Base-by-base conservation (phyloP, 1,140 invertebrate species). In the Eubasilissa regina region DNA sequence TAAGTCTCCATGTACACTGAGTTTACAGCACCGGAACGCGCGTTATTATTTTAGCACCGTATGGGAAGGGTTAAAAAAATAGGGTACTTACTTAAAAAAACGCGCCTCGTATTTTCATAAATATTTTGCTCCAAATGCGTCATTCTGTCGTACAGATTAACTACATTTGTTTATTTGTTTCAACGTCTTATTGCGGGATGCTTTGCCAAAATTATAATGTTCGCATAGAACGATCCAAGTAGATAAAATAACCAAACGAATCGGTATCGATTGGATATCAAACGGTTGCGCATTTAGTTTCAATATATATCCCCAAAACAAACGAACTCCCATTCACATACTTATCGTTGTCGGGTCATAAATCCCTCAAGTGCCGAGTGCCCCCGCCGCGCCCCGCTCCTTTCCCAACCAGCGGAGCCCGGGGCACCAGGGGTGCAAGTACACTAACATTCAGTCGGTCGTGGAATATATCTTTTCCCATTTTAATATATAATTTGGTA, bases 291-390 rank as follows among this genome's bases (percentile, higher is more conserved):
- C 74, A 47, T 75, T 75, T 75, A 75, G 74, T 75, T 75, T 75
- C 58, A 60, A 60, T 75, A 48, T 47, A 45, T 70, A 53, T 48
- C 47, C 75, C 58, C 55, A 79, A 79, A 79, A 79, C 77, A 79
- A 79, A 79, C 70, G 58, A 74, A 79, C 53, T 74, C 51, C 66
- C 66, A 79, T 79, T 79, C 77, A 55, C 77, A 74, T 79, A 79
- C 68, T 79, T 79, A 79, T 79, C 77, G 60, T 64, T 66, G 60
- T 58, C 45, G 75, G 68, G 70, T 70, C 56, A 79, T 79, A 79
- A 79, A 79, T 79, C 77, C 64, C 60, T 79, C 77, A 79, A 60
- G 77, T 43, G 77, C 68, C 60, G 77, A 72, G 47, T 51, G 60
- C 58, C 60, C 44, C 44, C 60, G 13, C 56, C 12, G 17, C n/a